Conservation (phyloP, 2,113 vertebrate genomes). For the Canis aureus region DNA sequence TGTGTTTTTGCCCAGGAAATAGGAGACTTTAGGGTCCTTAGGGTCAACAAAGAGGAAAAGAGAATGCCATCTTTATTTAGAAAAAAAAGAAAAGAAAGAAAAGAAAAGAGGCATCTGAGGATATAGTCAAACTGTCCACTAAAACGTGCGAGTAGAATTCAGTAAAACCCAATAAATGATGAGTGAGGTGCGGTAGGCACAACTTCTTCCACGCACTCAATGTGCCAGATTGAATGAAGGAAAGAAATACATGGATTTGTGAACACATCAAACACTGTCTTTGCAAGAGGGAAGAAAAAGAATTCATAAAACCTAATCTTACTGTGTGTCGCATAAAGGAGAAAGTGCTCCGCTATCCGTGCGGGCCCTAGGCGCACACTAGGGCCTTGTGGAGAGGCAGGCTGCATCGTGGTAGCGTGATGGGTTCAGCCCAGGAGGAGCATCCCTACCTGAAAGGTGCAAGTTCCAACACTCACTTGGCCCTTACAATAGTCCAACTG, state of each 20-base stretch:
- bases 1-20: background rate
- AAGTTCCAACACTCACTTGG: background rate
- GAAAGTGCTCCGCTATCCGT: background rate
- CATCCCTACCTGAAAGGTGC: background rate
- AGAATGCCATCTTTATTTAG: background rate
- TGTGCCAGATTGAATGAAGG: conserved; percentile 64
- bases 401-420: fast-evolving
- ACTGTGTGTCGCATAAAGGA: background rate
- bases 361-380: too few species aligned
- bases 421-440: background rate
- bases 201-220: background rate
- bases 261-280: conserved; percentile 22
- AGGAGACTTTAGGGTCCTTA: background rate
- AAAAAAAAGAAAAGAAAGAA: background rate
- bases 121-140: background rate
- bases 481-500: background rate
- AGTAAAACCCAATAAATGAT: background rate
- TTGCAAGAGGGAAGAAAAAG: conserved; percentile 60
- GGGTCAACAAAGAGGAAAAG: background rate
- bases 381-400: too few species aligned
- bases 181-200: background rate
- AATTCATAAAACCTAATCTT: background rate
- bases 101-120: background rate
- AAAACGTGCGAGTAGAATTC: background rate
- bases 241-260: conserved; percentile 69